Base-by-base conservation (phyloP, 2,888 invertebrate genomes). In the Pollenia griseotomentosa region DNA sequence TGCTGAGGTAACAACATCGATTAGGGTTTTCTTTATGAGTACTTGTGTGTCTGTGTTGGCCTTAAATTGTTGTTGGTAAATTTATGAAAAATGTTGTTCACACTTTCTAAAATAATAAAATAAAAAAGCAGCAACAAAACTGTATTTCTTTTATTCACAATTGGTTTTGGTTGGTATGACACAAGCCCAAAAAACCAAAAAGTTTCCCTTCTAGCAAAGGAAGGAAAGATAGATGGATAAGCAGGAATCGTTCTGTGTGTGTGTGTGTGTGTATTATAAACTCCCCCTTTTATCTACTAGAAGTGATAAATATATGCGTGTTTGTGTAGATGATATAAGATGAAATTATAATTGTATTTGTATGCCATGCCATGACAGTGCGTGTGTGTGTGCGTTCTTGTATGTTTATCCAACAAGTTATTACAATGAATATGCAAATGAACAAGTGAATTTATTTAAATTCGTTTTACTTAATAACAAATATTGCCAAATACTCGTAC, bases 31-130 rank as follows among this genome's bases (percentile, higher is more conserved):
- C 81, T 87, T 82, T 88, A 81, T 88, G 79, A 75, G 70, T 77
- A 63, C 66, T 77, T 80, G 87, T 83, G 59, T 75, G 82, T 90
- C 89, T 90, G 12, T 71, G 42, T 53, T 8, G 55, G 5, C 88
- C 89, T 88, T 33, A 33, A 33, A 82, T 85, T 90, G 88, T 90
- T 89, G 90, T 90, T 91, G 90, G 89, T 90, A 89, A 88, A 92
- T 91, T 92, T 92, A 90, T 91, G 92, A 92, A 92, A 92, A 92
- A 92, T 91, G 90, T 90, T 92, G 91, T 92, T 92, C 92, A 92
- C 92, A 92, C 92, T 92, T 92, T 89, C 77, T 74, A 81, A 88
- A 88, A 88, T 74, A 81, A 81, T 73, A 81, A 77, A 78, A 74
- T 55, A 14, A 48, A 2, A 14, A 63, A 40, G 19, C 33, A 84